Evolutionary conservation across 1,140 invertebrate genomes (phyloP).

Genomic region (Pogonognathellus flavescens): DNA sequence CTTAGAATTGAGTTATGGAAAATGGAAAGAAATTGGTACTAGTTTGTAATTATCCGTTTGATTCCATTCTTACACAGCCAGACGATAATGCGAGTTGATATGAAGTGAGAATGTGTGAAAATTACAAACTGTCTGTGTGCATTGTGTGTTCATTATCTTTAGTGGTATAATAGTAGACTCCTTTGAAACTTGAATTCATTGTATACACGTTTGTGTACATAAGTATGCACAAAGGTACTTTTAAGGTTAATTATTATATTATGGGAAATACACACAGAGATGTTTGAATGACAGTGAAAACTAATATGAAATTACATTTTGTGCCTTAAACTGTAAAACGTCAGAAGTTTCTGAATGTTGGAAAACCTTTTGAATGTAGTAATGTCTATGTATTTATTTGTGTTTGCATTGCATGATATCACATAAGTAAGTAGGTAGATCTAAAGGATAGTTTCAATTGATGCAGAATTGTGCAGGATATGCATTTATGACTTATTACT

Average conservation of each 20-base stretch:
- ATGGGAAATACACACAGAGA: slow-evolving; percentile 18
- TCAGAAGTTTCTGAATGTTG: background rate
- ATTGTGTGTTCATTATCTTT: slow-evolving; percentile 31
- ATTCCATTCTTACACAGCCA: background rate
- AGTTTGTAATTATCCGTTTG: slow-evolving; percentile 16
- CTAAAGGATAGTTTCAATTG: too few species aligned
- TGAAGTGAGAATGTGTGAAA: slow-evolving; percentile 41
- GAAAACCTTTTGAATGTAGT: background rate
- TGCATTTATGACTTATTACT: too few species aligned
- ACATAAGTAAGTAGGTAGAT: too few species aligned
- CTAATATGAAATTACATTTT: background rate
- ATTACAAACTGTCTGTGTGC: slow-evolving; percentile 34
- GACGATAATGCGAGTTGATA: slow-evolving; percentile 7
- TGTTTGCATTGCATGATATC: too few species aligned
- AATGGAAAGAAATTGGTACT: slow-evolving; percentile 29
- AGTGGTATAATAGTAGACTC: background rate
- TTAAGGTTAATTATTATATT: slow-evolving; percentile 45
- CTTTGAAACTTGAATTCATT: slow-evolving; percentile 14
- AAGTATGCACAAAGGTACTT: background rate
- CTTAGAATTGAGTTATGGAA: slow-evolving; percentile 40
- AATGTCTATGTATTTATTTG: background rate
- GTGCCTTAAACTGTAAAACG: slow-evolving; percentile 12
- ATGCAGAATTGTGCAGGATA: too few species aligned
- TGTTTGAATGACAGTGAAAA: background rate
- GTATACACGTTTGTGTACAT: background rate